Conservation (phyloP, 2,888 invertebrate species). For the Maniola hyperantus region DNA sequence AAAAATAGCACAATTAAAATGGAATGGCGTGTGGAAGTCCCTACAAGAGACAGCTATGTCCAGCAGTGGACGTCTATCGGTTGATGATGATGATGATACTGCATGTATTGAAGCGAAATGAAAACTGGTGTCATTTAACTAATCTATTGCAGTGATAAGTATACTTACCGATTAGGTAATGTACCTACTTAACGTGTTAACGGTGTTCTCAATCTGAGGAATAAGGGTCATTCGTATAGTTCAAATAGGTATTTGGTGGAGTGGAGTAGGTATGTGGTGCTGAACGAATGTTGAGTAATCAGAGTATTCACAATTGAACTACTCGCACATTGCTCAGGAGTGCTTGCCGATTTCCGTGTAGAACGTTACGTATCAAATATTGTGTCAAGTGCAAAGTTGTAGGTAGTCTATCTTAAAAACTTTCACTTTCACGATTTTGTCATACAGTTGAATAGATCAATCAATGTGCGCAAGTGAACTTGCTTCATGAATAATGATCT, state of each 20-base stretch:
- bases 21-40: no score
- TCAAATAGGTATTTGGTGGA: neutral
- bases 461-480: slow-evolving; percentile 34
- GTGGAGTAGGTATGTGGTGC: no score
- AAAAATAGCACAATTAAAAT: slow-evolving; percentile 8
- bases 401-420: slow-evolving; percentile 55
- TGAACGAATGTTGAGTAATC: neutral
- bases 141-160: no score
- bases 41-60: no score
- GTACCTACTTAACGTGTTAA: no score
- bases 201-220: neutral
- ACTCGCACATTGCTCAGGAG: slow-evolving; percentile 41
- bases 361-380: slow-evolving; percentile 51
- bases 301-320: slow-evolving; percentile 33
- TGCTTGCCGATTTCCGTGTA: slow-evolving; percentile 44
- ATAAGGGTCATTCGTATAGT: neutral
- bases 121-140: no score
- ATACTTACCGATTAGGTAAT: no score
- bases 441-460: slow-evolving; percentile 50
- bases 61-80: no score
- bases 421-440: slow-evolving; percentile 68
- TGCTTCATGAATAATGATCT: slow-evolving; percentile 33
- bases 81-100: no score
- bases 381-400: slow-evolving; percentile 58
- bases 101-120: no score